These are phyloP conservation scores for Melitaea cinxia DNA, from an alignment of 1,140 invertebrate genomes.

Conservation along the genomic window DNA sequence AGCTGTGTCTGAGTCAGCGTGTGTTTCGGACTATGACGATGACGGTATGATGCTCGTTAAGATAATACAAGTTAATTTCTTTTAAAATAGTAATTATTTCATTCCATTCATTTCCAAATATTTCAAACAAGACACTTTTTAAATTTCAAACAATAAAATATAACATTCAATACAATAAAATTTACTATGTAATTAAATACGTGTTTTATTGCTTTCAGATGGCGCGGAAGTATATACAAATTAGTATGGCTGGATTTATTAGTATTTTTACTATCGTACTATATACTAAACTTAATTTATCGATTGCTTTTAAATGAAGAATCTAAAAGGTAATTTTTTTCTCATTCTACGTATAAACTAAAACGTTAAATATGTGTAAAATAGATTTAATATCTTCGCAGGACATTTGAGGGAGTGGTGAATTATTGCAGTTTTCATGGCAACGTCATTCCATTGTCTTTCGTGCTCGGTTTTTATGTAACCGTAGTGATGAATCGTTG, in stretches of 20 bases:
- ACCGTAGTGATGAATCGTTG: conserved; percentile 95
- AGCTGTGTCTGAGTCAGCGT: neutral
- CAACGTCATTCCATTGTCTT: conserved; percentile 91
- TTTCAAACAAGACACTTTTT: neutral
- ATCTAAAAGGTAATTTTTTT: conserved; percentile 87
- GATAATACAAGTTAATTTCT: neutral
- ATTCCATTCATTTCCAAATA: neutral
- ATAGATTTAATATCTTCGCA: conserved; percentile 53
- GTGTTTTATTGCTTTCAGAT: conserved; percentile 86
- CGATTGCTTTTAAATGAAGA: conserved; percentile 87
- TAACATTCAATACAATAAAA: neutral
- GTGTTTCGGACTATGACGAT: neutral
- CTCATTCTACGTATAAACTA: neutral
- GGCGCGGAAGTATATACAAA: conserved; percentile 98
- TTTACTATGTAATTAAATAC: conserved; percentile 4
- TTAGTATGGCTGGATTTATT: conserved; percentile 96
- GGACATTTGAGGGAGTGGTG: conserved; percentile 89
- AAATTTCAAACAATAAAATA: too few species aligned
- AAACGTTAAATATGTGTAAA: neutral
- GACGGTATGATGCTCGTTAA: too few species aligned
- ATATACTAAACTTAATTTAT: conserved; percentile 92
- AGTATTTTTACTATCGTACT: conserved; percentile 91
- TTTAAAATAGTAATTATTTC: neutral
- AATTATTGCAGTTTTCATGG: conserved; percentile 90
- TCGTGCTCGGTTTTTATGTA: conserved; percentile 96